Conservation (phyloP, 1,140 invertebrate genomes). For the Ctenoplectra terminalis region DNA sequence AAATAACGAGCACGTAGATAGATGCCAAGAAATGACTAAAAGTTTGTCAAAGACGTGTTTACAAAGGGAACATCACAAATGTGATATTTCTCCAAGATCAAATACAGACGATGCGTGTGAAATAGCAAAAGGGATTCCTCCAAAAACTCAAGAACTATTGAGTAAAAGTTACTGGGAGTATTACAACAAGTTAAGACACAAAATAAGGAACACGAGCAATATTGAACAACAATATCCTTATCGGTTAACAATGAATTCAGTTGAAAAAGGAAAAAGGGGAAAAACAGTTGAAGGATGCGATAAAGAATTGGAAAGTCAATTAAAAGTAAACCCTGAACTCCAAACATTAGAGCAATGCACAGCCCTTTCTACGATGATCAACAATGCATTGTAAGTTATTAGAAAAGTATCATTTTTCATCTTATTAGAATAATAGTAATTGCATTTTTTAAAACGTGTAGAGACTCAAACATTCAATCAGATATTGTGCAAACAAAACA, state of each 20-base stretch:
- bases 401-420: not conserved
- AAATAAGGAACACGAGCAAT: slow-evolving; percentile 25
- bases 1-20: not conserved
- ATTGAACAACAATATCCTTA: slow-evolving; percentile 57
- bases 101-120: slow-evolving; percentile 32
- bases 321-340: slow-evolving; percentile 54
- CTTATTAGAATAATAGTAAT: not conserved
- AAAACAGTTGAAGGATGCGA: slow-evolving; percentile 16
- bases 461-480: slow-evolving; percentile 48
- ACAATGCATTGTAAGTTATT: slow-evolving; percentile 70
- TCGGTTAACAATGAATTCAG: slow-evolving; percentile 58
- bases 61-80: slow-evolving; percentile 37
- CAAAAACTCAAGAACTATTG: slow-evolving; percentile 72
- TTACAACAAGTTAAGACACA: slow-evolving; percentile 71
- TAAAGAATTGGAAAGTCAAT: slow-evolving; percentile 14
- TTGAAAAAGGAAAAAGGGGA: slow-evolving; percentile 56
- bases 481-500: slow-evolving; percentile 53
- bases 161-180: slow-evolving; percentile 77
- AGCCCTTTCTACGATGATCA: slow-evolving; percentile 75
- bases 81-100: slow-evolving; percentile 36
- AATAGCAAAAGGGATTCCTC: slow-evolving; percentile 62
- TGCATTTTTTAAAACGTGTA: slow-evolving; percentile 20
- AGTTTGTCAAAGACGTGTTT: not conserved
- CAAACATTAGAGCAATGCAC: slow-evolving; percentile 73
- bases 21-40: not conserved